phyloP scores from a whole-genome alignment of 1,140 invertebrate genomes.

The Papilio polyxenes region DNA sequence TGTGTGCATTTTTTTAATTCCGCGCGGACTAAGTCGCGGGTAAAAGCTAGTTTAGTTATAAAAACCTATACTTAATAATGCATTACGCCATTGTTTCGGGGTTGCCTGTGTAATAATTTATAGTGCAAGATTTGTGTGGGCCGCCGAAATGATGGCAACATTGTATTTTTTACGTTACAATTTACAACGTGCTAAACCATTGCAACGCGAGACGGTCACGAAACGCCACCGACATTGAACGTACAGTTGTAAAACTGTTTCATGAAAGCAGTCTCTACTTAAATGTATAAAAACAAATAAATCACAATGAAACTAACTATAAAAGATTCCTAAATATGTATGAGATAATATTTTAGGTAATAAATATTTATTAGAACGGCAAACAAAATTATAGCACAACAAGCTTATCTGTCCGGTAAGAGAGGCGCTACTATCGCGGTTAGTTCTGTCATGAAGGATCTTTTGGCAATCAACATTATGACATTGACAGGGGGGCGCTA shows the following conservation, averaged over 20 bases:
- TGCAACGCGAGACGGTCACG: constrained; percentile 60
- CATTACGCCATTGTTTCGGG: constrained; percentile 28
- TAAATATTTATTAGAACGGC: too few relatives aligned
- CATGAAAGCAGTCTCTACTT: constrained; percentile 39
- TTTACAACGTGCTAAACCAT: constrained; percentile 72
- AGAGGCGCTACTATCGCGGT: too few relatives aligned
- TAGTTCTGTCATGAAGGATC: too few relatives aligned
- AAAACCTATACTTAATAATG: constrained; percentile 33
- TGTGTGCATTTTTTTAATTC: too few relatives aligned
- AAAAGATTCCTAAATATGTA: neutral
- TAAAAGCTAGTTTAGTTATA: too few relatives aligned
- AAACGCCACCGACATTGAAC: constrained; percentile 48
- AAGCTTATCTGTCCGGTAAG: too few relatives aligned
- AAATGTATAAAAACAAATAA: constrained; percentile 30
- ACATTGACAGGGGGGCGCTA: too few relatives aligned
- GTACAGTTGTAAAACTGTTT: constrained; percentile 44
- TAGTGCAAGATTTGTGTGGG: constrained; percentile 52
- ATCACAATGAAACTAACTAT: neutral
- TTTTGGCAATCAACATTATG: too few relatives aligned
- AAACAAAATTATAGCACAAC: too few relatives aligned
- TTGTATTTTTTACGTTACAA: constrained; percentile 70
- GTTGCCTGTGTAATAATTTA: constrained; percentile 43
- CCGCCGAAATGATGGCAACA: constrained; percentile 58
- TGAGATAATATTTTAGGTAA: too few relatives aligned
- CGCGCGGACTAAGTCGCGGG: too few relatives aligned